Base-by-base conservation (phyloP, 2,113 vertebrate genomes). In the Theristicus caerulescens region DNA sequence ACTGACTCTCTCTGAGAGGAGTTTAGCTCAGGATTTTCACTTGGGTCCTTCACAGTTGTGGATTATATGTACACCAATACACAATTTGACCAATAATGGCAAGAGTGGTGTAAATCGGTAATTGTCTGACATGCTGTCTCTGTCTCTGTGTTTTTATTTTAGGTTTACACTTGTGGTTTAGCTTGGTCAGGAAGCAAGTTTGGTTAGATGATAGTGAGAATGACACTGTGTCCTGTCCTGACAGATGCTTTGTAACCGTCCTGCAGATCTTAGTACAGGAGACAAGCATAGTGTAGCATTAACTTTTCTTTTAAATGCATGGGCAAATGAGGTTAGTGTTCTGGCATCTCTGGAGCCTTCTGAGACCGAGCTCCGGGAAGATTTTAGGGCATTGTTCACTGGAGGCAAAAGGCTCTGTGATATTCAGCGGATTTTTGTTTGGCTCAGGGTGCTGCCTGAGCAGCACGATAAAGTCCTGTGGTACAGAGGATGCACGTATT, bases 371-470 rank as follows among this genome's bases (percentile, higher is more conserved):
- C 24, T 29, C 12, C 5, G 3, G 49, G 66, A 70, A 38, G 34
- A 62, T 72, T 72, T 93, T 42, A 70, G 54, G 42, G 34, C 70
- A 36, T 49, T 64, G 6, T 42, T 89, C 57, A 59, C 88, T 44
- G 52, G 24, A 91, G 58, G 67, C 44, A 85, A 54, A 90, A 95
- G 71, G 16, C n/a, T 59, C 13, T 67, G 58, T 70, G 78, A 52
- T 91, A n/a, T 26, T 95, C 78, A 88, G 84, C 90, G 77, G 49
- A 38, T 73, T 95, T 95, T 82, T 90, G 16, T 91, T 87, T 72
- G 59, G 36, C 78, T 91, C 40, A 54, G 58, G 62, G 42, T 57
- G 10, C 76, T 93, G 79, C 59, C 71, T 90, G 66, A 70, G n/a
- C 59, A 86, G 49, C 62, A 58, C 5, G 5, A 34, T 78, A 31